A percentile compares a stretch with the other conserved stretches of the same genome.
Conservation (phyloP, 2,888 invertebrate genomes). For the Cryptophagus acutangulus region DNA sequence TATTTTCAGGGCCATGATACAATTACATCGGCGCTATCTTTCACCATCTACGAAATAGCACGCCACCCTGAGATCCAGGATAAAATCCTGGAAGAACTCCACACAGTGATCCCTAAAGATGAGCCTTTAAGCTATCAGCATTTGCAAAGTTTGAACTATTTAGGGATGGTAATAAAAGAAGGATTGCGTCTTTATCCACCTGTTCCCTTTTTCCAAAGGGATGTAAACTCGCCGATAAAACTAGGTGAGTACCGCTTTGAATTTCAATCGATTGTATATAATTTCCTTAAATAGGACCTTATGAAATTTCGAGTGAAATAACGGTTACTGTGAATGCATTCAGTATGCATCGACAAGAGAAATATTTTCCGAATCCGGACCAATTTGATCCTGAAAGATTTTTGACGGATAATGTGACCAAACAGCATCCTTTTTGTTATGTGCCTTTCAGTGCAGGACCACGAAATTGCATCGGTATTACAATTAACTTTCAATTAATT, state of each 20-base stretch:
- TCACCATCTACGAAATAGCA: conserved; percentile 29
- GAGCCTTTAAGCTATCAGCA: conserved; percentile 13
- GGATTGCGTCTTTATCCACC: conserved; percentile 43
- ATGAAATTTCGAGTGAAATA: no score
- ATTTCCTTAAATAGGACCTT: no score
- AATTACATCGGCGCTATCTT: conserved; percentile 27
- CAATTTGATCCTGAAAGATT: conserved; percentile 69
- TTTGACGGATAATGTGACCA: conserved; percentile 53
- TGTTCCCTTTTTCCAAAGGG: conserved; percentile 40
- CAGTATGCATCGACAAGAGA: conserved; percentile 62
- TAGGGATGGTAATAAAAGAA: conserved; percentile 45
- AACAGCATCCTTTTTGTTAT: conserved; percentile 59
- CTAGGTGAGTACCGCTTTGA: no score
- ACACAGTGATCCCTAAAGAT: conserved; percentile 28
- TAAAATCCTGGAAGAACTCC: conserved; percentile 24
- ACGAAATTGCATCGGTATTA: conserved; percentile 60
- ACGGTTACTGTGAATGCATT: no score
- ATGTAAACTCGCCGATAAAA: no score
- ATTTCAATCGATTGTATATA: no score
- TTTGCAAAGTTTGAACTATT: conserved; percentile 33
- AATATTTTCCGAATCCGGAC: conserved; percentile 61
- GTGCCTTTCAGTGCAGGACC: conserved; percentile 66
- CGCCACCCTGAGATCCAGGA: conserved; percentile 28
- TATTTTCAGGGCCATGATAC: conserved; percentile 36
- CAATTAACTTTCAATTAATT: no score